Evolutionary conservation across 2,888 invertebrate genomes (phyloP).

Genomic region (Sisyra terminalis): DNA sequence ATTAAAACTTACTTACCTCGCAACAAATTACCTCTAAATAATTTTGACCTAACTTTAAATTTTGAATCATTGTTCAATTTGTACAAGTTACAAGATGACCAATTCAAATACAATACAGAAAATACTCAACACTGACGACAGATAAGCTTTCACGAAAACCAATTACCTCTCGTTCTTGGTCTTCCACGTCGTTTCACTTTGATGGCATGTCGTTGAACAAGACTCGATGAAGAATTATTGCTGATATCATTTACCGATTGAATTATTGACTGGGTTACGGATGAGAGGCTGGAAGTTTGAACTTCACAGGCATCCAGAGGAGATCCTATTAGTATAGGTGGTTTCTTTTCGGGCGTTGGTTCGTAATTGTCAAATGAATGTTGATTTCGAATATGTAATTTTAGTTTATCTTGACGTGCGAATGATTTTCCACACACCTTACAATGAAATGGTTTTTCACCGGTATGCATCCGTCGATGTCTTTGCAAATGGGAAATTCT

Average conservation of each 20-base stretch:
- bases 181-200: conserved; percentile 2
- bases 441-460: conserved; percentile 4
- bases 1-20: too few relatives aligned
- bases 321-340: background rate
- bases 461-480: conserved; percentile 4
- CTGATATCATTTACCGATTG: conserved; percentile 5
- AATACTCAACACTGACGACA: too few relatives aligned
- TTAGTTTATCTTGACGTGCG: conserved; percentile 6
- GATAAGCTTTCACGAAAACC: too few relatives aligned
- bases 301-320: background rate
- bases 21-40: too few relatives aligned
- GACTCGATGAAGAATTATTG: background rate
- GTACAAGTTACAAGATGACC: too few relatives aligned
- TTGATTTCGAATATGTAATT: background rate
- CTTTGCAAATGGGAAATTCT: conserved; percentile 2
- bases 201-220: background rate
- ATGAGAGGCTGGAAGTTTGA: background rate
- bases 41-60: too few relatives aligned
- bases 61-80: too few relatives aligned
- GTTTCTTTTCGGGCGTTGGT: background rate
- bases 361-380: conserved; percentile 1
- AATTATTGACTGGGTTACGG: conserved; percentile 5
- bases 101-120: too few relatives aligned
- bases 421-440: conserved; percentile 4
- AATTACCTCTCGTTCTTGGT: conserved; percentile 3